Base-by-base conservation (phyloP, 2,888 invertebrate genomes). In the Chloroclysta siterata region DNA sequence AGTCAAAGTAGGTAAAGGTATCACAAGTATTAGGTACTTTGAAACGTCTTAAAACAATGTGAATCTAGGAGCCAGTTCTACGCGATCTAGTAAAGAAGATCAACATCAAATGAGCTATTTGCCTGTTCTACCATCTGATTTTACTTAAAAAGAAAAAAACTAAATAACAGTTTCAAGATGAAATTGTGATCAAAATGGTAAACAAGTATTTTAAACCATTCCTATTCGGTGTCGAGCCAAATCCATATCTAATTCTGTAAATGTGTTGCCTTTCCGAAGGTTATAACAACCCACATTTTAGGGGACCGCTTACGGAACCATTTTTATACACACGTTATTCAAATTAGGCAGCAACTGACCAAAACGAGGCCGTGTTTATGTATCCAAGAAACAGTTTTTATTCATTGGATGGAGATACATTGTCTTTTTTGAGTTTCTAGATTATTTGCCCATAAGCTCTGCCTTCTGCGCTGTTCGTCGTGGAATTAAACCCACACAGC, bases 221-320 rank as follows among this genome's bases (percentile, higher is more conserved):
- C 17, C 60, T 53, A 58, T 61, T 54, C 58, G 39, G 41, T 44
- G n/a, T 53, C 15, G 57, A 15, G 51, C 51, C 65, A 47, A 60
- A 61, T 58, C 15, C 60, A 59, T 61, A 61, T 61, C 54, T 65
- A 65, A 61, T 61, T 61, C 52, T 58, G 42, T 52, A 61, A 61
- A 65, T 65, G 65, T 61, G 53, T 48, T 67, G 48, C 65, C 63
- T 63, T 66, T 64, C 33, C 42, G 60, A 66, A 63, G 58, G 60
- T 51, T 64, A 65, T 66, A 63, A 51, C 60, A 60, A 58, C 66
- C 66, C 64, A 68, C 56, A 66, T 68, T 67, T 69, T 42, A 48
- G 55, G 56, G 22, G 48, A 48, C 41, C 36, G 39, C 47, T 48
- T 41, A 56, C n/a, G 39, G 15, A 42, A 46, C 44, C 15, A 33